Evolutionary conservation across 2,797 vertebrate species (phyloP).

Genomic region (Chiroxiphia lanceolata): DNA sequence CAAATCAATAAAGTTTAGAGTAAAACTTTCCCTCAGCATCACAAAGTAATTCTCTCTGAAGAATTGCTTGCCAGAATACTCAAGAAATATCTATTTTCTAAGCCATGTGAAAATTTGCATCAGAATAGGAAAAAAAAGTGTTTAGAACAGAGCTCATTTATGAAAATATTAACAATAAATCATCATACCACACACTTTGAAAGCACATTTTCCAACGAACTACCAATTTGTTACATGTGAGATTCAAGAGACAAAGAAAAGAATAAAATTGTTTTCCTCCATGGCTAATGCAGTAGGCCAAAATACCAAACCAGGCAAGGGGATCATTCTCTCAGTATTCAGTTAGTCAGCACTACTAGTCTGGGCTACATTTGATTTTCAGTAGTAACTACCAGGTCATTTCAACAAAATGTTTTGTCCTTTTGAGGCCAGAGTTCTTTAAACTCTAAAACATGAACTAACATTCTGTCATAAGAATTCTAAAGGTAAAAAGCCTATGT

Average conservation of each 20-base stretch:
- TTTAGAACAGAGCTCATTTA: neutral
- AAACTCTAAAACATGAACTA: neutral
- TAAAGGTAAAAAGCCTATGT: neutral
- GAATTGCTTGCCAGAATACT: neutral
- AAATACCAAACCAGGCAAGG: neutral
- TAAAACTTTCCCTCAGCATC: neutral
- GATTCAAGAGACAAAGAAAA: neutral
- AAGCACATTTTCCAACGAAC: neutral
- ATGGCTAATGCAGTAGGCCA: fast-evolving
- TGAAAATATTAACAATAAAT: neutral
- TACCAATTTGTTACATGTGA: neutral
- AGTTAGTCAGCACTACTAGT: neutral
- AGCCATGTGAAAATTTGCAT: neutral
- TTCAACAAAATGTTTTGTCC: neutral
- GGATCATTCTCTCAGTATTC: neutral
- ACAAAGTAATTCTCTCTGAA: neutral
- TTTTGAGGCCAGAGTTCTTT: neutral
- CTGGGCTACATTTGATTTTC: neutral
- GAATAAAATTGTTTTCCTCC: neutral
- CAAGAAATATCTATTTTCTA: neutral
- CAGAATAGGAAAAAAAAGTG: neutral
- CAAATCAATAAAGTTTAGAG: neutral
- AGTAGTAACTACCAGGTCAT: neutral
- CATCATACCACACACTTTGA: neutral
- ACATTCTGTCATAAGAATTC: neutral